Evolutionary conservation across 2,888 invertebrate species (phyloP).

Genomic region (Aquatica leii): DNA sequence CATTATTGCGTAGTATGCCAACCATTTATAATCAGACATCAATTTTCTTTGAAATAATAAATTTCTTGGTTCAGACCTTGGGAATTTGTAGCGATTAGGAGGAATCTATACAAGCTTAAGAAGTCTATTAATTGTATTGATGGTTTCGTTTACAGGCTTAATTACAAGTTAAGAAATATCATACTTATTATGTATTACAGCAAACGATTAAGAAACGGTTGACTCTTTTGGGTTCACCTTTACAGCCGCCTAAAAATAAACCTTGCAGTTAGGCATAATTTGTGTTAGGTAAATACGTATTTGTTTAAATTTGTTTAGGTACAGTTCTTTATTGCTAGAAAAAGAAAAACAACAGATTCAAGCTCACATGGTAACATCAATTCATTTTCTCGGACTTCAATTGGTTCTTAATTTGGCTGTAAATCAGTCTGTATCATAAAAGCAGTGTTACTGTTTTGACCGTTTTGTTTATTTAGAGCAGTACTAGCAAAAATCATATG

Average conservation of each 20-base stretch:
- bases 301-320: not conserved
- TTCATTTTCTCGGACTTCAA: not conserved
- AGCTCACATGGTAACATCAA: not conserved
- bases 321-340: too few species aligned
- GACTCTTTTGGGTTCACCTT: not conserved
- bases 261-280: not conserved
- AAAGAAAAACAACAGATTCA: not conserved
- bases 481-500: not conserved
- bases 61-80: not conserved
- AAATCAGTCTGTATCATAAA: too few species aligned
- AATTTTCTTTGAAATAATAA: not conserved
- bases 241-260: not conserved
- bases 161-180: not conserved
- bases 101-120: too few species aligned
- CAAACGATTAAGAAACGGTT: not conserved
- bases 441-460: too few species aligned
- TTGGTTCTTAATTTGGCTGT: too few species aligned
- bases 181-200: not conserved
- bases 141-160: not conserved
- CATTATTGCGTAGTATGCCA: not conserved
- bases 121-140: not conserved
- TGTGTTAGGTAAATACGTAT: not conserved
- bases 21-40: not conserved
- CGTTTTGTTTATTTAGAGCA: too few species aligned
- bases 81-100: not conserved